Evolutionary conservation across 2,113 vertebrate species (phyloP).

Genomic region (Tachysurus vachellii): DNA sequence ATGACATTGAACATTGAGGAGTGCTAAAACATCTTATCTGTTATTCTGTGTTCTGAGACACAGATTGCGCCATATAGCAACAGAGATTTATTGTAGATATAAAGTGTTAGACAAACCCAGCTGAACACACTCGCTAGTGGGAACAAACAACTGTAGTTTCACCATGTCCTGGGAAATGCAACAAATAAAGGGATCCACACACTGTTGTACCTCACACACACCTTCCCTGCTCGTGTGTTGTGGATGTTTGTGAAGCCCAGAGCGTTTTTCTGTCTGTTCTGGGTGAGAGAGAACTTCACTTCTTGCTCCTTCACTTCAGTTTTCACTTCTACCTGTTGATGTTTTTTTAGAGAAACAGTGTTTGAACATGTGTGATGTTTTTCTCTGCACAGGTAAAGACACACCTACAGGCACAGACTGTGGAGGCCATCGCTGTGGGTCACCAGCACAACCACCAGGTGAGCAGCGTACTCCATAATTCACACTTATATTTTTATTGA

Average conservation of each 20-base stretch:
- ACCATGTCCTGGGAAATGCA: too few species aligned
- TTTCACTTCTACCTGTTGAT: background rate
- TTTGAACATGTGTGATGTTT: background rate
- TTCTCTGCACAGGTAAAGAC: slow-evolving; percentile 83
- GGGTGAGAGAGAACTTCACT: background rate
- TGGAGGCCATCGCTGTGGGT: slow-evolving; percentile 80
- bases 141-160: too few species aligned
- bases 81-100: background rate
- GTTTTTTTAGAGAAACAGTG: too few species aligned
- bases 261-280: background rate
- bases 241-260: background rate
- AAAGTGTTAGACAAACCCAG: background rate
- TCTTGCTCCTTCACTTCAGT: background rate
- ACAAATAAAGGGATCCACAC: too few species aligned
- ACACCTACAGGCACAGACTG: slow-evolving; percentile 86
- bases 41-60: background rate
- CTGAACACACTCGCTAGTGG: background rate
- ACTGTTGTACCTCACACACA: too few species aligned
- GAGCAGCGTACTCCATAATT: slow-evolving; percentile 27
- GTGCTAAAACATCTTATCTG: background rate
- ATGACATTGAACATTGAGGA: background rate
- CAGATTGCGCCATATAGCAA: background rate
- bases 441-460: slow-evolving; percentile 95
- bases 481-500: background rate
- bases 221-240: too few species aligned